phyloP scores from a whole-genome alignment of 2,888 invertebrate genomes.

The Nipponacmea schrenckii region DNA sequence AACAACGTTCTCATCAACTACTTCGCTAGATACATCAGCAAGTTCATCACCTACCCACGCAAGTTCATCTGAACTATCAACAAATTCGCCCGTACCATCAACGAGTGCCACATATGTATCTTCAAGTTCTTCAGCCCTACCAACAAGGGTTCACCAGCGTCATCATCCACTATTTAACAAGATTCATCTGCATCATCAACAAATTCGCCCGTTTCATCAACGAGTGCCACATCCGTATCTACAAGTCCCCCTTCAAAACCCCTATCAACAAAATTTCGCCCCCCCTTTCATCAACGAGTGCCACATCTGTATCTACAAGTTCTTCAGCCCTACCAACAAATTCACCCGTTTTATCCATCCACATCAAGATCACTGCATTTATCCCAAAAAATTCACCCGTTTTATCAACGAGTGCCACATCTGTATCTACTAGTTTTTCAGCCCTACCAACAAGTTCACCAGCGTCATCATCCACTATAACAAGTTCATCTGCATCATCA shows the following conservation, averaged over 20 bases:
- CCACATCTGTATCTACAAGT: not conserved
- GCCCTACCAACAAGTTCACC: not conserved
- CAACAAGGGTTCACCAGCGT: not conserved
- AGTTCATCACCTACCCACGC: not conserved
- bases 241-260: not conserved
- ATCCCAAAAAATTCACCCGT: not conserved
- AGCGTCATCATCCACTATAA: not conserved
- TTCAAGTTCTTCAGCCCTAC: not conserved
- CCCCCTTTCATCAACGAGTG: not conserved
- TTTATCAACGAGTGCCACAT: not conserved
- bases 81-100: not conserved
- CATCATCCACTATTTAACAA: not conserved
- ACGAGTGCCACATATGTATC: not conserved
- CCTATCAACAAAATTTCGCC: not conserved
- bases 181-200: not conserved
- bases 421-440: not conserved
- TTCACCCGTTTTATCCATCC: not conserved
- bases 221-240: not conserved
- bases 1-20: not conserved
- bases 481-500: not conserved
- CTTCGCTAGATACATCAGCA: not conserved
- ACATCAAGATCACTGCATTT: not conserved
- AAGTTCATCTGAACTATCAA: no score
- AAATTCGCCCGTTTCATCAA: not conserved
- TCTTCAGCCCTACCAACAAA: not conserved